These are phyloP conservation scores for Oscheius sp. DNA, from an alignment of 2,888 invertebrate genomes.

Conservation along the genomic window DNA sequence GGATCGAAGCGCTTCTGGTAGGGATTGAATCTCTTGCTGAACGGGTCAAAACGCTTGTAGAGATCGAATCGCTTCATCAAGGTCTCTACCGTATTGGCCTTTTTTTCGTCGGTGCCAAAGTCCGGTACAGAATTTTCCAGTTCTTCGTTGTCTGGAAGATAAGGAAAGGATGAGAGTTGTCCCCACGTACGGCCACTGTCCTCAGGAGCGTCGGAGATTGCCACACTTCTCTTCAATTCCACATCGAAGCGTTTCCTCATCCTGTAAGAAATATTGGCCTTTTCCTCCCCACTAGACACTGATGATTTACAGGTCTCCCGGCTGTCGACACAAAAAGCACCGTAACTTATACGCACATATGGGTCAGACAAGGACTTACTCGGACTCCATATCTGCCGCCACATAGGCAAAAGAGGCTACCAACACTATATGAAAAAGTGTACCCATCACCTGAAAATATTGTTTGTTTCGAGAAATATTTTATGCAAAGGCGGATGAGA, in stretches of 20 bases:
- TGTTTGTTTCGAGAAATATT: background rate
- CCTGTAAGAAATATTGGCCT: background rate
- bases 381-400: background rate
- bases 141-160: constrained; percentile 25
- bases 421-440: constrained; percentile 6
- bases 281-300: background rate
- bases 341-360: background rate
- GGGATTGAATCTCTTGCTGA: constrained; percentile 26
- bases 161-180: background rate
- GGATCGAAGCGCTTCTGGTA: background rate
- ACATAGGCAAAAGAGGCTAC: constrained; percentile 2
- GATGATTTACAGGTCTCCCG: background rate
- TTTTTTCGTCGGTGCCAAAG: constrained; percentile 4
- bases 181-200: constrained; percentile 1
- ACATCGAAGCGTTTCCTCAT: constrained; percentile 16
- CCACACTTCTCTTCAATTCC: constrained; percentile 18
- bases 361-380: constrained; percentile 17
- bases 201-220: constrained; percentile 24
- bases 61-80: constrained; percentile 40
- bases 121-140: constrained; percentile 4
- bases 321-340: background rate
- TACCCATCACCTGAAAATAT: constrained; percentile 29
- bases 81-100: constrained; percentile 5
- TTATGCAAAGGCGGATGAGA: background rate
- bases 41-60: constrained; percentile 43